These are phyloP conservation scores for Agrochola macilenta DNA, from an alignment of 2,888 invertebrate species.

Conservation along the genomic window DNA sequence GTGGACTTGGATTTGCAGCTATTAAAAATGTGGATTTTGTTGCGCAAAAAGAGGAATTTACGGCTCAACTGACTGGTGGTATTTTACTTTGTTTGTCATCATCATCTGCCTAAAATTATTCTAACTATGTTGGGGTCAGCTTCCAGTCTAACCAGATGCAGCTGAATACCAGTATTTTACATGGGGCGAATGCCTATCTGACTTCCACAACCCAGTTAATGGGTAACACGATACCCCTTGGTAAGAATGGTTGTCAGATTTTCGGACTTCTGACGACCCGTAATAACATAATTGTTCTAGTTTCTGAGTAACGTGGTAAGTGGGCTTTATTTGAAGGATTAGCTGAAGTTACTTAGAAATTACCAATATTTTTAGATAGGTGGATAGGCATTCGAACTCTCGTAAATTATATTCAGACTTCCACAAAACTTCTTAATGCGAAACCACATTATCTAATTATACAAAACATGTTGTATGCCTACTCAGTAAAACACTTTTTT, in stretches of 20 bases:
- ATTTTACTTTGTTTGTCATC: not conserved
- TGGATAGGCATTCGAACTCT: not conserved
- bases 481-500: slow-evolving; percentile 38
- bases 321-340: not conserved
- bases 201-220: too few species aligned
- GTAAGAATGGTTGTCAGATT: too few species aligned
- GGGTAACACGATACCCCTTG: too few species aligned
- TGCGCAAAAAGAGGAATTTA: not conserved
- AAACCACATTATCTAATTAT: slow-evolving; percentile 3
- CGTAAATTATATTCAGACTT: too few species aligned
- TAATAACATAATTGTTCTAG: not conserved
- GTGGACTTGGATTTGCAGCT: not conserved
- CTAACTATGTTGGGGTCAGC: too few species aligned
- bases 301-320: slow-evolving; percentile 1
- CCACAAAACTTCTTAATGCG: not conserved
- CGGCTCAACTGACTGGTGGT: not conserved
- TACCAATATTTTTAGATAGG: not conserved
- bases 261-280: too few species aligned
- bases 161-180: too few species aligned
- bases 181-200: too few species aligned
- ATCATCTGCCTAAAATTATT: too few species aligned
- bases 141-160: too few species aligned
- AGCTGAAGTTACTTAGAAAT: not conserved
- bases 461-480: slow-evolving; percentile 12
- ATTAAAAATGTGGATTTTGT: slow-evolving; percentile 16